Conservation (phyloP, 2,797 vertebrate genomes). For the Brotogeris chrysoptera region DNA sequence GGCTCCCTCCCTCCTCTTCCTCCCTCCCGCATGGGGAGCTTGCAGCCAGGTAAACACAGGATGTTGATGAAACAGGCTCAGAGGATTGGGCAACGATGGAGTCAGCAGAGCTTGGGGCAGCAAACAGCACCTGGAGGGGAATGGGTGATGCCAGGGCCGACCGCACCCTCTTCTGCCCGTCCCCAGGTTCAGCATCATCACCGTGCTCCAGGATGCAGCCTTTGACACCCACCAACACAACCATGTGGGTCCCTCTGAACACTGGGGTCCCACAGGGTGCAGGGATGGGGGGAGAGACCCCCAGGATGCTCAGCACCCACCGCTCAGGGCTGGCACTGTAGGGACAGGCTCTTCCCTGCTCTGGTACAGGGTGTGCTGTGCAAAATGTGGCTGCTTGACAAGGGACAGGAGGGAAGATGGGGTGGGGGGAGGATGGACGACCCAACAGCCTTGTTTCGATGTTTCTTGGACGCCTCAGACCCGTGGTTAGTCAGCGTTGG, state of each 20-base stretch:
- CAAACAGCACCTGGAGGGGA: not conserved
- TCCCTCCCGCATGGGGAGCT: not conserved
- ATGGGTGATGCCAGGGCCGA: not conserved
- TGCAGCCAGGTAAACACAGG: slow-evolving; percentile 57
- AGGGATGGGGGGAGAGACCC: not conserved
- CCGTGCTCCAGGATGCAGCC: not conserved
- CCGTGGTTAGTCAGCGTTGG: not conserved
- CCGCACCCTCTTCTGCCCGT: not conserved
- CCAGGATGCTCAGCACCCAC: fast-evolving
- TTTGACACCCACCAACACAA: not conserved
- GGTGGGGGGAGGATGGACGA: too few relatives aligned
- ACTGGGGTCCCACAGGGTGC: fast-evolving
- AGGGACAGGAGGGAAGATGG: not conserved
- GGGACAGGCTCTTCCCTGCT: not conserved
- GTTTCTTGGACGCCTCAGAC: not conserved
- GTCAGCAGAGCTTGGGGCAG: not conserved
- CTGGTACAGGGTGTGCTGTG: not conserved
- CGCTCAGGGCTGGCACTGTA: fast-evolving
- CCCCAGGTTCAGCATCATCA: not conserved
- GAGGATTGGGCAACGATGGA: not conserved
- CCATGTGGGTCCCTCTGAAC: not conserved
- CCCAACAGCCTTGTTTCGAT: not conserved
- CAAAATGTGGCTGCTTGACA: not conserved
- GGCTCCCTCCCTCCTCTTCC: slow-evolving; percentile 29
- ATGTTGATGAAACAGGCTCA: slow-evolving; percentile 10